Percentiles rank a stretch among this genome's conserved stretches.
phyloP scores from a whole-genome alignment of 2,797 vertebrate species.

The Darevskia mixta region DNA sequence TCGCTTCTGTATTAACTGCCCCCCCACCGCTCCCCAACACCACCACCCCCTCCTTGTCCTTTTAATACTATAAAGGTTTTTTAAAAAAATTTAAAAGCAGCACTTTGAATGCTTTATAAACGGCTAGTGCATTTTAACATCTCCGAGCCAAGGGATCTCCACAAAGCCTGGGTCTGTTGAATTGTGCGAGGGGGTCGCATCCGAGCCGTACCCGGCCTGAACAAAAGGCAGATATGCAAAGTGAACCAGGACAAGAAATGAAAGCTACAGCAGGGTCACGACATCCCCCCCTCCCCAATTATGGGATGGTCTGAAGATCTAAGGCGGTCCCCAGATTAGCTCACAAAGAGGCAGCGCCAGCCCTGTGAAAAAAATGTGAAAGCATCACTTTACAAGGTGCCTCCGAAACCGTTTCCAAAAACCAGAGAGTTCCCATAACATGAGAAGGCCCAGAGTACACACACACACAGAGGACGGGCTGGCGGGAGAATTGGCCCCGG shows the following conservation, averaged over 20 bases:
- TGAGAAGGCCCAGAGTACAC: not conserved
- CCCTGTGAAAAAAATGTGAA: not conserved
- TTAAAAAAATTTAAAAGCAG: slow-evolving; percentile 10
- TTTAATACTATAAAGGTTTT: slow-evolving; percentile 51
- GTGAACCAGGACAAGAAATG: slow-evolving; percentile 41
- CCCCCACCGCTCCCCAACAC: not conserved
- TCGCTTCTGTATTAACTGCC: slow-evolving; percentile 16
- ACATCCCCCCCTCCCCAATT: slow-evolving; percentile 16
- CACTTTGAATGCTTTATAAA: not conserved
- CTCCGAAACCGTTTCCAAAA: slow-evolving; percentile 1
- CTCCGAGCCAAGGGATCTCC: slow-evolving; percentile 3
- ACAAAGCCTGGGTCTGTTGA: slow-evolving; percentile 54
- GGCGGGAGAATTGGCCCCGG: slow-evolving; percentile 39
- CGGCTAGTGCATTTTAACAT: not conserved
- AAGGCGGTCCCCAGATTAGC: slow-evolving; percentile 26
- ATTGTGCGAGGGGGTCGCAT: not conserved
- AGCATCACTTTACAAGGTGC: not conserved
- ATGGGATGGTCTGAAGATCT: slow-evolving; percentile 35
- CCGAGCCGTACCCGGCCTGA: slow-evolving; percentile 38
- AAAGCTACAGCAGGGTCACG: slow-evolving; percentile 32
- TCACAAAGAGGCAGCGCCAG: slow-evolving; percentile 16
- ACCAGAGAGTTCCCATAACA: slow-evolving; percentile 11
- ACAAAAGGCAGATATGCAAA: slow-evolving; percentile 60
- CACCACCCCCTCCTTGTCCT: not conserved
- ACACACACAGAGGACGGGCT: slow-evolving; percentile 1